Percentiles rank a stretch among this genome's conserved stretches.
Conservation (phyloP, 2,888 invertebrate genomes). For the Stenchaetothrips biformis region DNA sequence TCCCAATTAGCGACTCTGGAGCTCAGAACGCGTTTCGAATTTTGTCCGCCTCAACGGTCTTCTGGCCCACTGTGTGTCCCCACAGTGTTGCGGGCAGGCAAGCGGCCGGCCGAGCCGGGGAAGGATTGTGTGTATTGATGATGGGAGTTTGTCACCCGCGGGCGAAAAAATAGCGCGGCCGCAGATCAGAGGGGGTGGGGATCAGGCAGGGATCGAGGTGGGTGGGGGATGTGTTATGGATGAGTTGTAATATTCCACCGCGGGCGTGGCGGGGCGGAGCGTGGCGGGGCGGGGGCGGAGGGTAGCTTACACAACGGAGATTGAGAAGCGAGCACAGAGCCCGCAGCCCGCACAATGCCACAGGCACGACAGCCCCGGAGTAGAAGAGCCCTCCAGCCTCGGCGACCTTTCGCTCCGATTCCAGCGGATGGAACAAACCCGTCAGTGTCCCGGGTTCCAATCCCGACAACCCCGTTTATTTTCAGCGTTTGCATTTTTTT, state of each 20-base stretch:
- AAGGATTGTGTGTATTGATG: neutral
- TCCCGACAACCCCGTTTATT: too few relatives aligned
- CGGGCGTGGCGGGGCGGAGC: neutral
- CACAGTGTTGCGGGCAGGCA: too few relatives aligned
- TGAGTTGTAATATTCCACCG: conserved; percentile 16
- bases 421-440: too few relatives aligned
- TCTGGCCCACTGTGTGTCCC: too few relatives aligned
- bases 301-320: neutral
- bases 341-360: neutral
- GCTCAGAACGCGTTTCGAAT: too few relatives aligned
- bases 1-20: too few relatives aligned
- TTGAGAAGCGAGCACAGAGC: neutral
- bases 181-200: neutral
- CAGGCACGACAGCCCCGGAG: neutral
- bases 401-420: too few relatives aligned
- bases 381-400: neutral
- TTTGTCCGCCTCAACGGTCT: too few relatives aligned
- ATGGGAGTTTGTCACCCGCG: neutral
- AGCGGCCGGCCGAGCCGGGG: neutral
- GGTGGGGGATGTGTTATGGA: conserved; percentile 2
- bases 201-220: neutral
- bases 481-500: too few relatives aligned
- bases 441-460: too few relatives aligned
- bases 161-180: neutral
- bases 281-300: neutral